Base-by-base conservation (phyloP, 2,113 vertebrate species). In the Mus spicilegus region DNA sequence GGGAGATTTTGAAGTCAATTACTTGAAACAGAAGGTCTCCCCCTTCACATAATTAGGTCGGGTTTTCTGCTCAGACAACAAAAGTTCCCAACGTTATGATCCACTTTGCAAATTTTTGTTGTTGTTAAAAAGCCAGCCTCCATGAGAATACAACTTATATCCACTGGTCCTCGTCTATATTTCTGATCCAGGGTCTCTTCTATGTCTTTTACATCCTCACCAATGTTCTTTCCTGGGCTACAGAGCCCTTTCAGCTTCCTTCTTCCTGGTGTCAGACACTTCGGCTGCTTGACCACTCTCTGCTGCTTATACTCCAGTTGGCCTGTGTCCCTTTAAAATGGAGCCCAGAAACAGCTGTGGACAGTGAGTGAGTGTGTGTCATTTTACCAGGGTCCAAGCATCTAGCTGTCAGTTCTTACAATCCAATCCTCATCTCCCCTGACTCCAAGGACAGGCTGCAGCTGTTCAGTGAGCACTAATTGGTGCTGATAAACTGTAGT, bases 31-130 rank as follows among this genome's bases (percentile, higher is more conserved):
- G 77, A 87, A 93, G 30, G 69, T 92, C n/a, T 54, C 33, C 7
- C n/a, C 7, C 33, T 39, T 76, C 3, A 75, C 14, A 22, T 30
- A 90, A 33, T 24, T 13, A 95, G 78, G 42, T 12, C 42, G 56
- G 42, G 75, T 90, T 72, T 93, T 95, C 63, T 90, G 56, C 7
- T 93, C 76, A 73, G 93, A 70, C 8, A 39, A 42, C 42, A 26
- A n/a, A 24, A 39, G 7, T 20, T 84, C 56, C 67, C 80, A 90
- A 70, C 20, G 42, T 76, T 0, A 0, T 17, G 8, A 70, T 58
- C 49, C 33, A n/a, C 63, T 49, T 67, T 28, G 61, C 13, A 93
- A 85, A 4, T 22, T 4, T 4, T 69, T 2, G 58, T 58, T 58
- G 58, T 58, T 58, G 63, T 63, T 72, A 88, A 42, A 95, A 87